phyloP scores from a whole-genome alignment of 2,888 invertebrate genomes.

The Spodoptera picta region DNA sequence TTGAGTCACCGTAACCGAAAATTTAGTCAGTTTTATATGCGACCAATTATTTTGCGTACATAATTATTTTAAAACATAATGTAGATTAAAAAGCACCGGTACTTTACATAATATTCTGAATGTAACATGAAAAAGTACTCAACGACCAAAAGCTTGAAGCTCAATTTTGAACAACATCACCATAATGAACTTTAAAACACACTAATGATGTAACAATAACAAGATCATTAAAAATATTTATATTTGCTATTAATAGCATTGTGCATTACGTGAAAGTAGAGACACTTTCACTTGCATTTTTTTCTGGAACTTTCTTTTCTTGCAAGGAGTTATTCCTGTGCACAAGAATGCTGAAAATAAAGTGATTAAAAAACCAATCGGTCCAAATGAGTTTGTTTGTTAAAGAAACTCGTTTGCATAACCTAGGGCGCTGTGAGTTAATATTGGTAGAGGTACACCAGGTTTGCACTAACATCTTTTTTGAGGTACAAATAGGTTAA shows the following conservation, averaged over 20 bases:
- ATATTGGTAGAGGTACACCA: background rate
- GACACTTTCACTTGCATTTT: conserved; percentile 60
- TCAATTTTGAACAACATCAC: background rate
- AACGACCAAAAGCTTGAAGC: too few species aligned
- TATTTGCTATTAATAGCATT: conserved; percentile 18
- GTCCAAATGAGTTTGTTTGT: too few species aligned
- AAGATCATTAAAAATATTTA: background rate
- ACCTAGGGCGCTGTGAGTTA: background rate
- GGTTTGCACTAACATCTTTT: background rate
- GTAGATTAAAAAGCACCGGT: too few species aligned
- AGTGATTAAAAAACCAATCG: too few species aligned
- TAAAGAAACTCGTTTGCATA: conserved; percentile 7
- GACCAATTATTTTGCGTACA: too few species aligned
- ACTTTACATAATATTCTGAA: too few species aligned
- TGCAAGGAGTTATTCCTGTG: conserved; percentile 39
- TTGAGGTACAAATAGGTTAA: background rate
- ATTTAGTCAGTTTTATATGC: too few species aligned
- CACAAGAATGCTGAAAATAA: conserved; percentile 10
- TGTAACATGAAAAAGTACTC: too few species aligned
- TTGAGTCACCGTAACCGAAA: too few species aligned
- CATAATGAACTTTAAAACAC: background rate
- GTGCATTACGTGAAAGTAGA: conserved; percentile 52
- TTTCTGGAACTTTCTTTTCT: conserved; percentile 55
- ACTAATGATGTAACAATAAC: background rate
- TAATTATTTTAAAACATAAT: too few species aligned